Percentiles rank a stretch among this genome's conserved stretches.
Conservation (phyloP, 2,888 invertebrate genomes). For the Ametastegia equiseti region DNA sequence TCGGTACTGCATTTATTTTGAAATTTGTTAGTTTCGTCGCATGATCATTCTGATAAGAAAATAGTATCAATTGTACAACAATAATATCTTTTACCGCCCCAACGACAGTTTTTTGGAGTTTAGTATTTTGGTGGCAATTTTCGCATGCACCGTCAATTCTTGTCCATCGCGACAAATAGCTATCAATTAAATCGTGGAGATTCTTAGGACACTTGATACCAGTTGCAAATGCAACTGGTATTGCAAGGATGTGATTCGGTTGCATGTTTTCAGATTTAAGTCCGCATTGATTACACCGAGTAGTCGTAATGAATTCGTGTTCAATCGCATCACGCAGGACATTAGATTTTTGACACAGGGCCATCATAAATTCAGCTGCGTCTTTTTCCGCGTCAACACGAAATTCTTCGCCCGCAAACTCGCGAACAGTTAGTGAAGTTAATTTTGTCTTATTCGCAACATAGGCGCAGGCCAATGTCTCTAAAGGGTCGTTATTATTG, state of each 20-base stretch:
- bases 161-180: constrained; percentile 1
- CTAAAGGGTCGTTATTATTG: neutral
- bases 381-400: constrained; percentile 20
- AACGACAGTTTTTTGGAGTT: neutral
- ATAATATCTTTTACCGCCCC: neutral
- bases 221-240: neutral
- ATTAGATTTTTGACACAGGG: constrained; percentile 28
- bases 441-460: neutral
- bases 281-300: neutral
- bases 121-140: neutral
- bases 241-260: neutral
- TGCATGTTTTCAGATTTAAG: neutral
- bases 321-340: neutral
- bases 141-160: constrained; percentile 10
- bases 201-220: neutral
- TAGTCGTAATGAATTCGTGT: neutral
- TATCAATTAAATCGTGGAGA: constrained; percentile 32
- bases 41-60: neutral
- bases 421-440: constrained; percentile 6
- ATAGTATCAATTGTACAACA: neutral
- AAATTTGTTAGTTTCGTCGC: neutral
- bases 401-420: constrained; percentile 44
- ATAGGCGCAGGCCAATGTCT: neutral
- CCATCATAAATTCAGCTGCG: constrained; percentile 44
- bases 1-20: constrained; percentile 34